Base-by-base conservation (phyloP, 1,140 invertebrate species). In the Cherax quadricarinatus region DNA sequence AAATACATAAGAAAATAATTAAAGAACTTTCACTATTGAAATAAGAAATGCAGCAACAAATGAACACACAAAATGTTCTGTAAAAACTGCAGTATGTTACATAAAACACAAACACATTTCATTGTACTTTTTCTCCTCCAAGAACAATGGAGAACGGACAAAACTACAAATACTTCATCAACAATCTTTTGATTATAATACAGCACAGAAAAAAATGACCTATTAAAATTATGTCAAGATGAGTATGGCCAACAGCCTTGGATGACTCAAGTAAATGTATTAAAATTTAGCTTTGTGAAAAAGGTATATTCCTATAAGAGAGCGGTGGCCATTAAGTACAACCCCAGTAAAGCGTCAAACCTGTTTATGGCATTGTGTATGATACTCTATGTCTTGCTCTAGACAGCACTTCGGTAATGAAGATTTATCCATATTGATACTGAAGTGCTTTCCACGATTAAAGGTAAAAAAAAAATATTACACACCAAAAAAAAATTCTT, bases 51-150 rank as follows among this genome's bases (percentile, higher is more conserved):
- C 53, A 83, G 70, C 51, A 73, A 82, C 84, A 41, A 66, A 82
- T 81, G 66, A 49, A 80, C 75, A 83, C 30, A 21, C 53, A 62
- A 89, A 24, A 57, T 73, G 62, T 89, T 57, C 80, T 83, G 10
- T 66, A 89, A 82, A 83, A 49, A 84, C 62, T 89, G 88, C 66
- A 75, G 88, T 73, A 89, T 62, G 84, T 89, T 30, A 89, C 88
- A 89, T 73, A 53, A 89, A 83, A 73, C 81, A 83, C 75, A 89
- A 81, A 89, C 80, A 89, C 60, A 89, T 83, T 83, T 83, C 81
- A 89, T 89, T 89, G 88, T 89, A 89, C 88, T 89, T 80, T 86
- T 83, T 66, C 86, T 81, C 66, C 88, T 89, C 88, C 79, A 82
- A 73, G 66, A 82, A 53, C 41, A 73, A 73, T 82, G 81, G 88